Conservation (phyloP, 2,888 invertebrate species). For the Dermolepida albohirtum region DNA sequence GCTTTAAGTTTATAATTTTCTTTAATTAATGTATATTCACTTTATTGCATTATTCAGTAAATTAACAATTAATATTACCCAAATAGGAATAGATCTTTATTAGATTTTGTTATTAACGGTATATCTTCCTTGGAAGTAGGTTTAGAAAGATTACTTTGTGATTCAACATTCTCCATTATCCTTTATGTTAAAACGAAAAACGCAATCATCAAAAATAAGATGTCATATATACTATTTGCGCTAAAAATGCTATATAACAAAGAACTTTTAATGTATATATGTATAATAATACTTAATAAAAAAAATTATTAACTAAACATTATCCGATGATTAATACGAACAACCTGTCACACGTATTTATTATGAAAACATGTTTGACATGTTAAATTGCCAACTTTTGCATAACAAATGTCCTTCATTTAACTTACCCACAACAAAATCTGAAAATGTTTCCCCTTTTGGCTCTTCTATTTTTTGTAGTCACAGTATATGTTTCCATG, state of each 20-base stretch:
- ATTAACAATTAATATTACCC: constrained; percentile 62
- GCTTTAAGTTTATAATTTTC: too few relatives aligned
- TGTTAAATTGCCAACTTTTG: constrained; percentile 36
- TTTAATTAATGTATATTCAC: too few relatives aligned
- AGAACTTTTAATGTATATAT: not conserved
- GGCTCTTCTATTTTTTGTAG: constrained; percentile 58
- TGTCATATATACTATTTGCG: constrained; percentile 5
- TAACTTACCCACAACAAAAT: constrained; percentile 60
- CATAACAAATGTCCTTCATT: constrained; percentile 33
- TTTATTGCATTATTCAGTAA: not conserved
- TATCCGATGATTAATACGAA: constrained; percentile 1
- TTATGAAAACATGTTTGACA: constrained; percentile 13
- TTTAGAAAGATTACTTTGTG: constrained; percentile 63
- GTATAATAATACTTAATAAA: constrained; percentile 4
- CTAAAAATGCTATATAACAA: not conserved
- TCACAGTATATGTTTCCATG: constrained; percentile 61
- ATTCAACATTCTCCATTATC: constrained; percentile 61
- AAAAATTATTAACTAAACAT: constrained; percentile 17
- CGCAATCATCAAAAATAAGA: not conserved
- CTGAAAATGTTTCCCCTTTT: constrained; percentile 56
- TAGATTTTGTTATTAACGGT: constrained; percentile 75
- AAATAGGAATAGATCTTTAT: constrained; percentile 71
- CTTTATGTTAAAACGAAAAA: too few relatives aligned
- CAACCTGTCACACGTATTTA: constrained; percentile 31
- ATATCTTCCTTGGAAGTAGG: constrained; percentile 73